Conservation (phyloP, 1,140 invertebrate species). For the Melitaea cinxia region DNA sequence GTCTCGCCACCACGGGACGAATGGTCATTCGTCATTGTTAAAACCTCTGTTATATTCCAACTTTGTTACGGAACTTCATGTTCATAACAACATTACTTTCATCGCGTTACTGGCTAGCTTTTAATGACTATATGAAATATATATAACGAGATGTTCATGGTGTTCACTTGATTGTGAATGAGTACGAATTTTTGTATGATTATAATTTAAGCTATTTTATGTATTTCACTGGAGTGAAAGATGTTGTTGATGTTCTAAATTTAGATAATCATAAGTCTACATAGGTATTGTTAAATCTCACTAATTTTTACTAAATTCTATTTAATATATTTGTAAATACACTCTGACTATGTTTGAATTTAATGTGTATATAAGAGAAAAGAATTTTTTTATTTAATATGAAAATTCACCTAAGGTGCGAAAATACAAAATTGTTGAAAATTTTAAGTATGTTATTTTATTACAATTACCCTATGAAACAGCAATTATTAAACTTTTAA, state of each 20-base stretch:
- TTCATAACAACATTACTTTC: constrained; percentile 36
- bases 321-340: constrained; percentile 82
- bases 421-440: constrained; percentile 81
- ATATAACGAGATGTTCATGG: constrained; percentile 49
- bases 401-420: constrained; percentile 77
- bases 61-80: constrained; percentile 41
- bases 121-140: constrained; percentile 47
- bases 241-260: constrained; percentile 80
- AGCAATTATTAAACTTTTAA: background rate
- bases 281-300: constrained; percentile 79
- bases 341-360: constrained; percentile 78
- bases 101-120: constrained; percentile 51
- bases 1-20: constrained; percentile 6
- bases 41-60: constrained; percentile 48
- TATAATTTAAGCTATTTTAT: constrained; percentile 65
- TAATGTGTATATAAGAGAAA: constrained; percentile 81
- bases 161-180: constrained; percentile 65
- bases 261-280: constrained; percentile 63
- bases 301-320: constrained; percentile 82
- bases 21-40: constrained; percentile 48
- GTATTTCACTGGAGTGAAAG: constrained; percentile 72
- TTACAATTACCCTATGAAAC: constrained; percentile 16
- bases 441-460: constrained; percentile 63
- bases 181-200: constrained; percentile 65
- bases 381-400: constrained; percentile 78